phyloP scores from a whole-genome alignment of 64 coral and sea anemone species.

The Montipora cactus region DNA sequence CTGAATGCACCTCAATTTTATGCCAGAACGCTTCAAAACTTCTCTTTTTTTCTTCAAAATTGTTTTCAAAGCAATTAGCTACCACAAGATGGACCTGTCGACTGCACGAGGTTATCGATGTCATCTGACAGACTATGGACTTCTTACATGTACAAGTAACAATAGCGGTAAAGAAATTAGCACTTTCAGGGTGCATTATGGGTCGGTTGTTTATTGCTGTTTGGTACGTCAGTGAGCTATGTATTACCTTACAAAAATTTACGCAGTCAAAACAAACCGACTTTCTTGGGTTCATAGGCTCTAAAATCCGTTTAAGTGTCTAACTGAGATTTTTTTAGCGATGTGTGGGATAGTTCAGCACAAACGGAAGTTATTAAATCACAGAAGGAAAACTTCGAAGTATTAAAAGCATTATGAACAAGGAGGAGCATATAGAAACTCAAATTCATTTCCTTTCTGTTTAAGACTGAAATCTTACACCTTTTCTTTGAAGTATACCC shows the following conservation, averaged over 20 bases:
- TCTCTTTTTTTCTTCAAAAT: not conserved
- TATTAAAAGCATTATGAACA: not conserved
- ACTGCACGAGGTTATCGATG: conserved; percentile 15
- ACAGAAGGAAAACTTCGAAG: not conserved
- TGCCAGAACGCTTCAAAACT: not conserved
- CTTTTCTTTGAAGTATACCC: no score
- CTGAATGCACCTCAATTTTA: not conserved
- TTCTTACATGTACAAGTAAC: conserved; percentile 26
- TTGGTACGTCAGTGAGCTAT: not conserved
- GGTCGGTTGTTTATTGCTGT: not conserved
- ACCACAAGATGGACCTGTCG: conserved; percentile 11
- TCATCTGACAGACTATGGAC: not conserved
- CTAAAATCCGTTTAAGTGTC: conserved; percentile 24
- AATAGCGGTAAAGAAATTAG: conserved; percentile 19
- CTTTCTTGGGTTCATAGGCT: not conserved
- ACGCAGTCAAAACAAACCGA: not conserved
- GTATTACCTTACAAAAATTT: conserved; percentile 6
- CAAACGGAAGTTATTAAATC: conserved; percentile 34
- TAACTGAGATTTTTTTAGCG: conserved; percentile 18
- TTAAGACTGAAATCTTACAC: no score
- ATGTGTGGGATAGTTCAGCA: conserved; percentile 15
- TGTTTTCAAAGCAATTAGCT: conserved; percentile 28
- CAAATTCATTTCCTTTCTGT: not conserved
- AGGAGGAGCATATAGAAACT: not conserved
- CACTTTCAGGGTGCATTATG: not conserved